A percentile compares a stretch with the other conserved stretches of the same genome.
Evolutionary conservation across 2,888 invertebrate species (phyloP).

Genomic region (Clostera curtula): DNA sequence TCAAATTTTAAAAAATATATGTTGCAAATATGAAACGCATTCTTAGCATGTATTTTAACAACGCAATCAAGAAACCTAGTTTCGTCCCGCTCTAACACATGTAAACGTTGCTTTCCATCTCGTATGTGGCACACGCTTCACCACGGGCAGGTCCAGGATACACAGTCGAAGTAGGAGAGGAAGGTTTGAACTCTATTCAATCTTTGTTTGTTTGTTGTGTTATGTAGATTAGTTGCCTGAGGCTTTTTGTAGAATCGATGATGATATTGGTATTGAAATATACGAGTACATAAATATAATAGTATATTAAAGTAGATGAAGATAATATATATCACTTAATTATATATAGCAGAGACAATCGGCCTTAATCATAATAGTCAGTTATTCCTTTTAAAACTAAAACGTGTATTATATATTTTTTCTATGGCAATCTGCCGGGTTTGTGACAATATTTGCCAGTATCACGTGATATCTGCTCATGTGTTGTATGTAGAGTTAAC

Average conservation of each 20-base stretch:
- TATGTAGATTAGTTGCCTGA: constrained; percentile 28
- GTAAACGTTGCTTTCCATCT: constrained; percentile 73
- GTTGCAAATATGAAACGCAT: background rate
- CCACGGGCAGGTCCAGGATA: constrained; percentile 61
- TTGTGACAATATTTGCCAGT: too few species aligned
- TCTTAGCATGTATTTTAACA: constrained; percentile 11
- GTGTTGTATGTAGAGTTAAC: too few species aligned
- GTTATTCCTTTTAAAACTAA: too few species aligned
- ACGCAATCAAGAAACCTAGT: constrained; percentile 28
- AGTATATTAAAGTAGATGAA: too few species aligned
- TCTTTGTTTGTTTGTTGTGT: constrained; percentile 31
- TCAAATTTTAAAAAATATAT: background rate
- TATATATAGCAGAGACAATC: too few species aligned
- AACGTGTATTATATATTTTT: too few species aligned
- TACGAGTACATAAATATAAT: too few species aligned
- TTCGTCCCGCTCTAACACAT: constrained; percentile 66
- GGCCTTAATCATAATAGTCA: too few species aligned
- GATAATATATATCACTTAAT: too few species aligned
- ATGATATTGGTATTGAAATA: background rate
- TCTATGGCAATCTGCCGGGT: too few species aligned
- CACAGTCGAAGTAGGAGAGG: constrained; percentile 68
- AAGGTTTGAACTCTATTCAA: constrained; percentile 57
- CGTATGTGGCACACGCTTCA: constrained; percentile 50
- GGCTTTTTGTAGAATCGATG: constrained; percentile 15
- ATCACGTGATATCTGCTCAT: too few species aligned